phyloP scores from a whole-genome alignment of 2,888 invertebrate species.

The Andrena camellia region DNA sequence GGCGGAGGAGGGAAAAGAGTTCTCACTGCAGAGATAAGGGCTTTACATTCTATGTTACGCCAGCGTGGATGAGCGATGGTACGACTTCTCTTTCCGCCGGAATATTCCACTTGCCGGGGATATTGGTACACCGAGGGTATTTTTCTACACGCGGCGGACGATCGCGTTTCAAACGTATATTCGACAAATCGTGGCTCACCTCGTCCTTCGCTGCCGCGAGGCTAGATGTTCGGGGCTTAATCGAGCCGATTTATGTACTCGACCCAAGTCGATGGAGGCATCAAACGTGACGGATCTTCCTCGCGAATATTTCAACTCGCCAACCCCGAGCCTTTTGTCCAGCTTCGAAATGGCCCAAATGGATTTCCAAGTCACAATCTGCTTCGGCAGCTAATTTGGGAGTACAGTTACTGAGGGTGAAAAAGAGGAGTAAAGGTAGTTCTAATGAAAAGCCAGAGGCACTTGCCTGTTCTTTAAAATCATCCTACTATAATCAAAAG shows the following conservation, averaged over 20 bases:
- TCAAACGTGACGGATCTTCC: not conserved
- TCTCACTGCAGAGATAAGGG: slow-evolving; percentile 66
- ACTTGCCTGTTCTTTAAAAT: too few relatives aligned
- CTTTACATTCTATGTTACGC: slow-evolving; percentile 67
- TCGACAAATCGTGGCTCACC: slow-evolving; percentile 60
- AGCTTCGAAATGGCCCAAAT: not conserved
- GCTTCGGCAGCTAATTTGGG: too few relatives aligned
- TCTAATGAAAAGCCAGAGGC: too few relatives aligned
- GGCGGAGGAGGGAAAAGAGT: slow-evolving; percentile 22
- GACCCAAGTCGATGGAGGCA: not conserved
- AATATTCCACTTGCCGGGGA: slow-evolving; percentile 70
- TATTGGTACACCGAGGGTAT: slow-evolving; percentile 70
- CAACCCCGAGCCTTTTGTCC: not conserved
- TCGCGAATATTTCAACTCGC: not conserved
- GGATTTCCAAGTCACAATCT: too few relatives aligned
- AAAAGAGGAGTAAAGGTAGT: too few relatives aligned
- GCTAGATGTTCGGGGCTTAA: not conserved
- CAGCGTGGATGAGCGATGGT: slow-evolving; percentile 69
- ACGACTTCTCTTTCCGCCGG: slow-evolving; percentile 67
- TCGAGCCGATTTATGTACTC: slow-evolving; percentile 11
- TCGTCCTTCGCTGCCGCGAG: slow-evolving; percentile 17
- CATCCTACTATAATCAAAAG: too few relatives aligned
- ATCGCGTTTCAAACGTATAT: slow-evolving; percentile 57
- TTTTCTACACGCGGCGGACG: slow-evolving; percentile 54
- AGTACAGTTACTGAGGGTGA: too few relatives aligned